Conservation (phyloP, 2,113 vertebrate genomes). For the Nasalis larvatus region DNA sequence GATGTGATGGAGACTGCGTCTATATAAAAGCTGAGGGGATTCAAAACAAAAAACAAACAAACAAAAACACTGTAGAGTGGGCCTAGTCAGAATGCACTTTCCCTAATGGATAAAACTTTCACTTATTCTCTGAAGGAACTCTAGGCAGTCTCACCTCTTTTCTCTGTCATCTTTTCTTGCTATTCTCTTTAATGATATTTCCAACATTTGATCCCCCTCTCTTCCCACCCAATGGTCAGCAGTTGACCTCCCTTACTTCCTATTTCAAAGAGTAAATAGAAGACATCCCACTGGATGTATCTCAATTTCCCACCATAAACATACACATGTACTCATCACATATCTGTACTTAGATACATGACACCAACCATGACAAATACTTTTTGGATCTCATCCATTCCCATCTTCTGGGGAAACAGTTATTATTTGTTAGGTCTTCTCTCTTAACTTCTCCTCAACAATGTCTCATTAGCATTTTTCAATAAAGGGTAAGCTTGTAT, state of each 20-base stretch:
- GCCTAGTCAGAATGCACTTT: background rate
- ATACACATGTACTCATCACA: background rate
- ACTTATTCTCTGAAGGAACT: background rate
- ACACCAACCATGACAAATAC: background rate
- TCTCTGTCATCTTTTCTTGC: background rate
- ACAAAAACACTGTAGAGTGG: too few species aligned
- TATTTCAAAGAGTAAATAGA: background rate
- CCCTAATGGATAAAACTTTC: background rate
- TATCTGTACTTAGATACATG: background rate
- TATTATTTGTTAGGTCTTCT: background rate
- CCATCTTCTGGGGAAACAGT: background rate
- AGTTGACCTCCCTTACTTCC: background rate
- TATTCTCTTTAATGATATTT: background rate
- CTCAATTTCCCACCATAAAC: background rate
- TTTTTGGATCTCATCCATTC: background rate
- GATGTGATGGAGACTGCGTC: background rate
- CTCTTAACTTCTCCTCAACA: background rate
- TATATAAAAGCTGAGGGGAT: background rate
- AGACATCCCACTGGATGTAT: background rate
- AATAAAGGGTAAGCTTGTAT: slow-evolving; percentile 1
- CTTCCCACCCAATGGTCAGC: background rate
- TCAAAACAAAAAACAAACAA: background rate
- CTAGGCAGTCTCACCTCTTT: background rate
- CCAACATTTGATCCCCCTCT: background rate
- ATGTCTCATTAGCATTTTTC: background rate